phyloP scores from a whole-genome alignment of 2,113 vertebrate genomes.

The Oostethus manadensis region DNA sequence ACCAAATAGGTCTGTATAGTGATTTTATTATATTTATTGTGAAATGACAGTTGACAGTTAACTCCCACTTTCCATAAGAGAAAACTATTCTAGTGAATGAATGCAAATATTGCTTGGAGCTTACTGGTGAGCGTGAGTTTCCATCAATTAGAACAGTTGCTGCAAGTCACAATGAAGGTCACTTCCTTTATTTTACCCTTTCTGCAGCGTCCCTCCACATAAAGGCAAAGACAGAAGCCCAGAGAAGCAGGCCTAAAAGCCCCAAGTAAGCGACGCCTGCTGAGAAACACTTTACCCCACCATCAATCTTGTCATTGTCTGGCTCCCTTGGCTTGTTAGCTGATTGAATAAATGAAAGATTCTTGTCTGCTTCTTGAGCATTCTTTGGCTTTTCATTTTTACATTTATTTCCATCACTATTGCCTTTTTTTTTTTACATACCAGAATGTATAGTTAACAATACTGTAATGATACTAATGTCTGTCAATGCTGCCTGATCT shows the following conservation, averaged over 20 bases:
- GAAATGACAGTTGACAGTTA: too few relatives aligned
- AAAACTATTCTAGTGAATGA: too few relatives aligned
- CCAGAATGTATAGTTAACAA: slow-evolving; percentile 49
- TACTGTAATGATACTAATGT: slow-evolving; percentile 42
- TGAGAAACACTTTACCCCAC: slow-evolving; percentile 60
- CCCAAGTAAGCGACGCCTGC: slow-evolving; percentile 67
- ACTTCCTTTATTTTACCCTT: slow-evolving; percentile 11
- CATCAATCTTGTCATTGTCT: slow-evolving; percentile 64
- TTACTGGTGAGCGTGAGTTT: neutral
- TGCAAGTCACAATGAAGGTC: slow-evolving; percentile 30
- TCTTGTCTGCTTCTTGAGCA: slow-evolving; percentile 68
- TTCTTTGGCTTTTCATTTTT: slow-evolving; percentile 32
- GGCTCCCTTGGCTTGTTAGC: slow-evolving; percentile 69
- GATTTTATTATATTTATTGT: too few relatives aligned
- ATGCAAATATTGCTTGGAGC: neutral
- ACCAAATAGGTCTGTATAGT: too few relatives aligned
- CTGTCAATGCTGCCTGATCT: slow-evolving; percentile 24
- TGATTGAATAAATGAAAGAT: slow-evolving; percentile 83
- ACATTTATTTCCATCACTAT: slow-evolving; percentile 6
- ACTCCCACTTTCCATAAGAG: too few relatives aligned
- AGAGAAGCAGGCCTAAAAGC: slow-evolving; percentile 48
- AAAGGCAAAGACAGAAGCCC: slow-evolving; percentile 19
- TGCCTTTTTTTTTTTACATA: slow-evolving; percentile 12
- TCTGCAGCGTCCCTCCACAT: slow-evolving; percentile 30
- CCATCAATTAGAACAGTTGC: slow-evolving; percentile 10